A percentile compares a stretch with the other conserved stretches of the same genome.
Evolutionary conservation across 2,113 vertebrate species (phyloP).

Genomic region (Oreochromis spilurus): DNA sequence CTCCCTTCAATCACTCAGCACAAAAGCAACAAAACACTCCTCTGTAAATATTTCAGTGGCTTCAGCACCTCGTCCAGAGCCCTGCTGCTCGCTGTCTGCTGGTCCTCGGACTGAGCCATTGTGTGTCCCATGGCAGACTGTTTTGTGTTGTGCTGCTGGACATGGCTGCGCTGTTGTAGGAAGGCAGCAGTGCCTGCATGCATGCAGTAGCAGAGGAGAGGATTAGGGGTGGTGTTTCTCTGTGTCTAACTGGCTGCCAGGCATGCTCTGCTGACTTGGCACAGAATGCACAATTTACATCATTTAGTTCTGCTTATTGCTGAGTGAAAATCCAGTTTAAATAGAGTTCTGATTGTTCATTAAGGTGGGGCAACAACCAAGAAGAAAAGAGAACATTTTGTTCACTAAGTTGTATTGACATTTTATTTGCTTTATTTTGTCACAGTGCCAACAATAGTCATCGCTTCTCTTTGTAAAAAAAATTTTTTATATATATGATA

Average conservation of each 20-base stretch:
- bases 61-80: slow-evolving; percentile 52
- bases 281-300: slow-evolving; percentile 56
- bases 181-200: slow-evolving; percentile 56
- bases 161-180: slow-evolving; percentile 57
- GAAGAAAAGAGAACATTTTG: background rate
- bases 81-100: slow-evolving; percentile 64
- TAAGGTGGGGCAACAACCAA: background rate
- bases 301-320: slow-evolving; percentile 41
- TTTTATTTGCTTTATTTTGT: slow-evolving; percentile 5
- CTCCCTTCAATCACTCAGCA: slow-evolving; percentile 54
- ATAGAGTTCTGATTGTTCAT: background rate
- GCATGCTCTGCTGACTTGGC: slow-evolving; percentile 42
- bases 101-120: slow-evolving; percentile 54
- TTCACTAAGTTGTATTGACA: background rate
- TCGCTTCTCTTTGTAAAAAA: background rate
- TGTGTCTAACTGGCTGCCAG: slow-evolving; percentile 59
- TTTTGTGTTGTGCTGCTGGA: slow-evolving; percentile 51
- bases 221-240: slow-evolving; percentile 53
- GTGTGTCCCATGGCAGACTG: slow-evolving; percentile 41
- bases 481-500: background rate
- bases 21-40: slow-evolving; percentile 70
- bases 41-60: slow-evolving; percentile 72
- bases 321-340: slow-evolving; percentile 12
- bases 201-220: slow-evolving; percentile 37
- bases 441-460: background rate